Evolutionary conservation across 2,888 invertebrate species (phyloP).

Genomic region (Polylopha cassiicola): DNA sequence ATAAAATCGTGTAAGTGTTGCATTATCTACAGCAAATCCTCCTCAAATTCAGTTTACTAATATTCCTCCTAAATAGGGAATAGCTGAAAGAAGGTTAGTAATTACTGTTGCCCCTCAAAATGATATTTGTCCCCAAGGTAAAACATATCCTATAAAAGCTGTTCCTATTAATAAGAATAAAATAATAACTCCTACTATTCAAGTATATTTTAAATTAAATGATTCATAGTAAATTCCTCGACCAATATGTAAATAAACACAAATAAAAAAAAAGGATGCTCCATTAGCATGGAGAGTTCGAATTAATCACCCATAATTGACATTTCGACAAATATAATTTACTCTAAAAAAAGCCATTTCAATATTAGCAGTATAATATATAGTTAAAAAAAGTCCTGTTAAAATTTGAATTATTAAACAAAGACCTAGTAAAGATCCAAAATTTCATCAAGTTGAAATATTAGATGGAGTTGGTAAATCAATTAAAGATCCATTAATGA

Average conservation of each 20-base stretch:
- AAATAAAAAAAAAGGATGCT: conserved; percentile 84
- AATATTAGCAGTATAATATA: conserved; percentile 82
- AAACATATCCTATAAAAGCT: conserved; percentile 86
- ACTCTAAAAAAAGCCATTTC: conserved; percentile 81
- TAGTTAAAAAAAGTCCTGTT: conserved; percentile 82
- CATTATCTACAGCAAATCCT: conserved; percentile 84
- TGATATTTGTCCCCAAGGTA: conserved; percentile 89
- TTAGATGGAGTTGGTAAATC: conserved; percentile 79
- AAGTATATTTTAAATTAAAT: conserved; percentile 74
- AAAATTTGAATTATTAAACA: conserved; percentile 81
- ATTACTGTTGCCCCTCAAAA: conserved; percentile 89
- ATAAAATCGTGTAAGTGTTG: conserved; percentile 87
- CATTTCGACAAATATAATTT: conserved; percentile 82
- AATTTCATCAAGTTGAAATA: conserved; percentile 82
- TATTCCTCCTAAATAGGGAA: conserved; percentile 80
- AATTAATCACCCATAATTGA: conserved; percentile 82
- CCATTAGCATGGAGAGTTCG: conserved; percentile 83
- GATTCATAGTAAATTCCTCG: conserved; percentile 78
- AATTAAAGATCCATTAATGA: conserved; percentile 77
- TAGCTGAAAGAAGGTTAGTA: conserved; percentile 84
- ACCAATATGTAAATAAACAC: conserved; percentile 81
- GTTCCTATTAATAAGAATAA: conserved; percentile 82
- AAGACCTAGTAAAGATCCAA: conserved; percentile 80
- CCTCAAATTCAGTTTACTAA: conserved; percentile 86
- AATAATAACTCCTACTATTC: conserved; percentile 81